Evolutionary conservation across 2,888 invertebrate species (phyloP), one percentile per base, ranked within the genome.

Genomic region (Xestia xanthographa): DNA sequence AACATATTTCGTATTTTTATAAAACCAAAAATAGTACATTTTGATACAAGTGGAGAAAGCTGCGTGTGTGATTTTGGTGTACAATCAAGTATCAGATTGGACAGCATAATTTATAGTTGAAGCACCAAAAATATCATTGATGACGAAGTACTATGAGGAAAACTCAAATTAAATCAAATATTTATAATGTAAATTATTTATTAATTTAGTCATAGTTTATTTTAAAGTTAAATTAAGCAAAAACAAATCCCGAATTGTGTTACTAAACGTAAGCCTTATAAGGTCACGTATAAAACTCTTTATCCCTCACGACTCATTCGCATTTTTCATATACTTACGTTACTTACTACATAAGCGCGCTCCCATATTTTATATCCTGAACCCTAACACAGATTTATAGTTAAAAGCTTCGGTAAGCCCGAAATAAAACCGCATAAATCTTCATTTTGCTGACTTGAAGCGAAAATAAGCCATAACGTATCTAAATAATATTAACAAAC

Each of bases 341-440:
- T 56, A 50, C 11, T 22, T 38, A 72, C 26, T 50, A 38, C 14
- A 60, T 29, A 50, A 66, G 62, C n/a, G 58, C 2, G 34, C 12
- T 22, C 50, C 38, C n/a, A 56, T 56, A 66, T 66, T 67, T 76
- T 69, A 66, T 70, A 58, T 62, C 43, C 34, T 8, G 72, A 75
- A 72, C 26, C 66, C 41, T 77, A 70, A 78, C 62, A 66, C 56
- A 66, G 84, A 83, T 83, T 83, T 83, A 83, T 71, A 43, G 63
- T 58, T 60, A 48, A 66, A 66, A 70, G 50, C 43, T 56, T 22
- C 26, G 11, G 26, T 45, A 48, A 53, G 20, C 65, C 60, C 45
- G 34, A 73, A 83, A 72, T 71, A 60, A 80, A 66, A 66, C 17
- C 43, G 11, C n/a, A 45, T 72, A 66, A n/a, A 63, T 82, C 65